Evolutionary conservation across 2,113 vertebrate species (phyloP), one percentile per base, ranked within the genome.

Genomic region (Zapornia atra): DNA sequence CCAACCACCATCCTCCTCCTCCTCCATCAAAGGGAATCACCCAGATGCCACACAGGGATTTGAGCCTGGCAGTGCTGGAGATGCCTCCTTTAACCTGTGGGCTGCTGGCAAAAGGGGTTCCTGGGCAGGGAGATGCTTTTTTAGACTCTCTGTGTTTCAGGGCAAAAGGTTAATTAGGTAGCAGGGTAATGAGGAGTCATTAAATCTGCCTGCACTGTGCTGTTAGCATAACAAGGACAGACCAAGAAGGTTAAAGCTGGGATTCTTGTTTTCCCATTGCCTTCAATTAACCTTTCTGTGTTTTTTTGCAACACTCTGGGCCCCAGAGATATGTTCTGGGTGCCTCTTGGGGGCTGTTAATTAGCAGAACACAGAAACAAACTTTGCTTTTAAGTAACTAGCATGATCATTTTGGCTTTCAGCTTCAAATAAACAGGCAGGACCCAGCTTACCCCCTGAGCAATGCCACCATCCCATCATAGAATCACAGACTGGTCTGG

Each of bases 91-190:
- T 61, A 86, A 54, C 90, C 82, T 15, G 12, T 29, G 29, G n/a
- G 31, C 87, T 87, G 63, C 61, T 71, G 50, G 65, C 83, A 71
- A 34, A 86, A 34, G 61, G 48, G 70, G 46, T 17, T 94, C 70
- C 73, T 86, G 78, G 65, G 66, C 94, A 66, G 64, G 86, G 68
- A 95, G 19, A 38, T n/a, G 88, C 82, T 82, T 61, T 60, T 95
- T 91, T 77, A 84, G 71, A 88, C 75, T 83, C 68, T 56, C 91
- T 33, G 51, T 21, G 70, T 88, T 92, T 25, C 65, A 29, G 97
- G 94, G 88, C 89, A 57, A 64, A 51, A 95, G 98, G 96, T 98
- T 98, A 98, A 97, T 98, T 97, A 96, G 94, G 92, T 81, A 95
- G 88, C 63, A 92, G 94, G 90, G 94, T 89, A 96, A 96, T 92